Conservation (phyloP, 2,797 vertebrate genomes). For the Schizopygopsis malacanthus region DNA sequence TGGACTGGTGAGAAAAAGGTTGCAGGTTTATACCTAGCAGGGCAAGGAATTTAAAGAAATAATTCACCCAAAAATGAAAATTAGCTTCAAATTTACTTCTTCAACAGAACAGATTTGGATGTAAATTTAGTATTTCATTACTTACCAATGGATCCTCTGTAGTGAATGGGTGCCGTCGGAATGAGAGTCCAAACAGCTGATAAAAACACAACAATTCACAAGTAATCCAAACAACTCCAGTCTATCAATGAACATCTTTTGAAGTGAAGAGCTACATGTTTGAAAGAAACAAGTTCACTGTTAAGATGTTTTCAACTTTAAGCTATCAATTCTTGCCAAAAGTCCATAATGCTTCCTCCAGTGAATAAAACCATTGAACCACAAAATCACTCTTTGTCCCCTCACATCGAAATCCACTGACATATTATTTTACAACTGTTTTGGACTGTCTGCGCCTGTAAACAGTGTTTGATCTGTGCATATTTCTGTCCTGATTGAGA, state of each 20-base stretch:
- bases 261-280: neutral
- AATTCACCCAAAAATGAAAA: neutral
- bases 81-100: neutral
- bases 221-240: neutral
- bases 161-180: neutral
- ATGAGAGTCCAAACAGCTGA: neutral
- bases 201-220: neutral
- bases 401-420: neutral
- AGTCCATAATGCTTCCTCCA: neutral
- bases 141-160: neutral
- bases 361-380: neutral
- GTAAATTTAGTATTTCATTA: neutral
- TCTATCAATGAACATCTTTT: neutral
- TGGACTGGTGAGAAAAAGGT: neutral
- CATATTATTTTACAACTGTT: neutral
- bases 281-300: neutral
- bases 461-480: neutral
- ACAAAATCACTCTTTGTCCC: neutral
- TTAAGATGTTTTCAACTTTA: neutral
- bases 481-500: neutral
- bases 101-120: neutral
- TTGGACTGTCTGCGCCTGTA: neutral
- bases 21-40: neutral
- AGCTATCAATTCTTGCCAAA: neutral
- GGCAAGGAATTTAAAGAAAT: conserved; percentile 31